These are phyloP conservation scores for Aulostomus chinensis DNA, from an alignment of 2,797 vertebrate genomes.

Conservation along the genomic window DNA sequence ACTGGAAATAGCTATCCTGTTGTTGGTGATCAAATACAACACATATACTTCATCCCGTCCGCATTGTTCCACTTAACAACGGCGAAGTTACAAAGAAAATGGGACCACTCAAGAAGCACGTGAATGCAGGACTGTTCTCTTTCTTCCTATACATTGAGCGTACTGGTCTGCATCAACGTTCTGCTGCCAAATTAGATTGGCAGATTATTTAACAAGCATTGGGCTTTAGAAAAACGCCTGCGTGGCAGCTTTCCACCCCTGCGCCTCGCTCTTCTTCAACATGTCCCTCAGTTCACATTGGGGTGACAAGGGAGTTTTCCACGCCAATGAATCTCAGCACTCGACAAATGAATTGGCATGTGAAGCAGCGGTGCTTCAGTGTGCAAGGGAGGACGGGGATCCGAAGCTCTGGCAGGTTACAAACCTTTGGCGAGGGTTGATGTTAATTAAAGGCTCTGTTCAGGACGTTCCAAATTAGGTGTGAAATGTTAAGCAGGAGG, in stretches of 20 bases:
- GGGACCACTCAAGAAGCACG: too few species aligned
- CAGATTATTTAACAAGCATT: conserved; percentile 17
- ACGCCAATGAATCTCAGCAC: conserved; percentile 35
- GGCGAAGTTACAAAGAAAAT: too few species aligned
- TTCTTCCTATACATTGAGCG: too few species aligned
- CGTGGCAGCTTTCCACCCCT: conserved; percentile 24
- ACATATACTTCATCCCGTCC: too few species aligned
- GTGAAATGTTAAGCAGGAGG: conserved; percentile 69
- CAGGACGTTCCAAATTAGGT: conserved; percentile 73
- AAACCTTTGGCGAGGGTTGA: conserved; percentile 44
- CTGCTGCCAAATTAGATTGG: conserved; percentile 3
- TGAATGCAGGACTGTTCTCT: too few species aligned
- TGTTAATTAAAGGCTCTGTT: conserved; percentile 74
- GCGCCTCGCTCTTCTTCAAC: conserved; percentile 29
- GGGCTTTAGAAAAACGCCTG: conserved; percentile 8
- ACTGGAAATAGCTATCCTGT: too few species aligned
- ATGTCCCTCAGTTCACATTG: conserved; percentile 29
- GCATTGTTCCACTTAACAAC: too few species aligned
- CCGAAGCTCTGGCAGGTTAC: conserved; percentile 33
- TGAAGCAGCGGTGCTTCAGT: conserved; percentile 13
- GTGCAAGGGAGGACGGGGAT: conserved; percentile 16
- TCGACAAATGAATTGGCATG: conserved; percentile 56
- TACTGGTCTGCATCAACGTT: too few species aligned
- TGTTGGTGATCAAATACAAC: too few species aligned
- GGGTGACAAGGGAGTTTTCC: conserved; percentile 35